Base-by-base conservation (phyloP, 2,113 vertebrate species). In the Pristiophorus japonicus region DNA sequence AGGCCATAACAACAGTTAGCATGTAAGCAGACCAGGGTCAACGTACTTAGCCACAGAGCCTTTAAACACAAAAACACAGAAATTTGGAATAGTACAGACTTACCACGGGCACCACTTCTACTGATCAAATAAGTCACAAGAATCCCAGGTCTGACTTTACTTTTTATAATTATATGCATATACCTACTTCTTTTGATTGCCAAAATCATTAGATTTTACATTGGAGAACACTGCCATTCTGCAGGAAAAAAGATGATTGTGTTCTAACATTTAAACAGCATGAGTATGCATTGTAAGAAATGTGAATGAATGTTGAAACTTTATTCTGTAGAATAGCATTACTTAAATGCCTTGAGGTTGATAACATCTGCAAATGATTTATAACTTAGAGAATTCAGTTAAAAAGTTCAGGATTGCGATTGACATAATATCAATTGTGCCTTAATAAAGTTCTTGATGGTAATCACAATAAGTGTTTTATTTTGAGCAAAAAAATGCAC, bases 1-100 rank as follows among this genome's bases (percentile, higher is more conserved):
- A 51, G 42, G n/a, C 42, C 66, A 94, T 34, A 30, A 6, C 24
- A 94, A 70, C 11, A 94, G 65, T 47, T 51, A 47, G 66, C 63
- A 47, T 94, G 65, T 94, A 94, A 94, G 93, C 45, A 73, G 66
- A 73, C 10, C 93, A 94, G 11, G 14, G 24, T 70, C 65, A 51
- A 67, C 27, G 7, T 27, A 51, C 24, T 27, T 51, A 47, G 42
- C 51, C 45, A 47, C 66, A 12, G 42, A 94, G 20, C 66, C 42
- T 94, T 94, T 47, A 59, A 90, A 55, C 42, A 67, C 47, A n/a
- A 47, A 4, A 70, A 47, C 24, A 24, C 12, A 16, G 18, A 73
- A 73, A 73, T 70, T 62, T 70, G 62, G 51, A 62, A 62, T 0
- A 38, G 38, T 92, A 38, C 88, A 63, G 59, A 38, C 62, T 51